Conservation (phyloP, 2,113 vertebrate species). For the Pelecanus crispus region DNA sequence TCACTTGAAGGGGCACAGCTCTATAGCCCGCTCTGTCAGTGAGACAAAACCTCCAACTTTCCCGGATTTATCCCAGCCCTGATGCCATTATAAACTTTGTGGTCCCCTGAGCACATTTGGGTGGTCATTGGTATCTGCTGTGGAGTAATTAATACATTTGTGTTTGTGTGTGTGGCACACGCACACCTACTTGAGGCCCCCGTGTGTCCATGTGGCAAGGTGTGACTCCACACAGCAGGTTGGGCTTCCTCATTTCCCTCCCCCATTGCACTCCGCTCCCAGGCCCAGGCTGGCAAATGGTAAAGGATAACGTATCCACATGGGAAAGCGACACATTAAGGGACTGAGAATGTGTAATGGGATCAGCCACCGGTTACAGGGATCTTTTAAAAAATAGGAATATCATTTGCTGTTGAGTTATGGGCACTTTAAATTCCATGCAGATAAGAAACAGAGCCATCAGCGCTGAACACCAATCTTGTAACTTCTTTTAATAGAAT, state of each 20-base stretch:
- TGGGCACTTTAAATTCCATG: background rate
- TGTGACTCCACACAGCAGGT: conserved; percentile 60
- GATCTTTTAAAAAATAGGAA: background rate
- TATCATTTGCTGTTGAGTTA: background rate
- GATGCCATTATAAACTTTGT: background rate
- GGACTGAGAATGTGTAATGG: conserved; percentile 21
- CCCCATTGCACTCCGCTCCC: background rate
- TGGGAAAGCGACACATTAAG: conserved; percentile 39
- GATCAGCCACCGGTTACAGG: background rate
- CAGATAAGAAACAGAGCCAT: background rate
- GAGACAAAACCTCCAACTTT: background rate
- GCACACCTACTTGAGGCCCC: background rate
- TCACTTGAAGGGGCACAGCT: background rate
- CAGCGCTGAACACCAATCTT: background rate
- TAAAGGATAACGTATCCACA: conserved; percentile 37
- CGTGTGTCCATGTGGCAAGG: conserved; percentile 26
- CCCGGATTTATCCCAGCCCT: background rate
- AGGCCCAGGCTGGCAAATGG: conserved; percentile 69
- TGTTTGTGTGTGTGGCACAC: background rate
- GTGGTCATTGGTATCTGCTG: background rate
- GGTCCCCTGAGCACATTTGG: background rate
- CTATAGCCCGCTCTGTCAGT: rapidly evolving
- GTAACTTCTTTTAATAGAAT: background rate
- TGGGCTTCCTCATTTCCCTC: background rate
- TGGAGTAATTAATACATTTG: background rate